phyloP scores from a whole-genome alignment of 2,797 vertebrate species.

The Garrulus glandarius region DNA sequence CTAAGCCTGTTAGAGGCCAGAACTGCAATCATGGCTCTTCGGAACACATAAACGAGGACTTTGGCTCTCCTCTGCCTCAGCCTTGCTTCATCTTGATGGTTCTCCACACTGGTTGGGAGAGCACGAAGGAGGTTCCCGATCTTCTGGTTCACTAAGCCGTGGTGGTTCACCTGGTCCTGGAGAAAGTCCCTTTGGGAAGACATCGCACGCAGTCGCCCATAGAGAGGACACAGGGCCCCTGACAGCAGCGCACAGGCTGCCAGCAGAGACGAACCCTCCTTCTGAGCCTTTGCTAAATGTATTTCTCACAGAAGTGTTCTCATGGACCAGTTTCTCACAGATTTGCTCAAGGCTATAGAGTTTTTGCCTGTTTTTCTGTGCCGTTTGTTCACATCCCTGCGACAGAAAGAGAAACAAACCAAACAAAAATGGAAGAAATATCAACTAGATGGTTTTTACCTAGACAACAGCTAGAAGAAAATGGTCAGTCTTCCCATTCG shows the following conservation, averaged over 20 bases:
- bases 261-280: conserved; percentile 70
- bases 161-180: conserved; percentile 66
- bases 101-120: conserved; percentile 54
- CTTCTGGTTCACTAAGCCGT: conserved; percentile 61
- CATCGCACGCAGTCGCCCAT: conserved; percentile 47
- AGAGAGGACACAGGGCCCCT: conserved; percentile 79
- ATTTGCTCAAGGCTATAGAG: neutral
- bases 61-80: conserved; percentile 45
- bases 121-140: conserved; percentile 65
- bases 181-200: conserved; percentile 74
- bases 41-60: conserved; percentile 60
- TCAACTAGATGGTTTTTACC: neutral
- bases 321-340: conserved; percentile 57
- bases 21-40: conserved; percentile 71
- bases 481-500: neutral
- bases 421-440: neutral
- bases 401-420: neutral
- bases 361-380: conserved; percentile 71
- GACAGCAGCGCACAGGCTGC: conserved; percentile 76
- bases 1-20: conserved; percentile 72
- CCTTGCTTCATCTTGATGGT: conserved; percentile 46
- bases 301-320: conserved; percentile 71
- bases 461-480: neutral
- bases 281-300: conserved; percentile 45
- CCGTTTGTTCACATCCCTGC: conserved; percentile 75